phyloP scores from a whole-genome alignment of 2,113 vertebrate genomes.

The Chrysochloris asiatica region DNA sequence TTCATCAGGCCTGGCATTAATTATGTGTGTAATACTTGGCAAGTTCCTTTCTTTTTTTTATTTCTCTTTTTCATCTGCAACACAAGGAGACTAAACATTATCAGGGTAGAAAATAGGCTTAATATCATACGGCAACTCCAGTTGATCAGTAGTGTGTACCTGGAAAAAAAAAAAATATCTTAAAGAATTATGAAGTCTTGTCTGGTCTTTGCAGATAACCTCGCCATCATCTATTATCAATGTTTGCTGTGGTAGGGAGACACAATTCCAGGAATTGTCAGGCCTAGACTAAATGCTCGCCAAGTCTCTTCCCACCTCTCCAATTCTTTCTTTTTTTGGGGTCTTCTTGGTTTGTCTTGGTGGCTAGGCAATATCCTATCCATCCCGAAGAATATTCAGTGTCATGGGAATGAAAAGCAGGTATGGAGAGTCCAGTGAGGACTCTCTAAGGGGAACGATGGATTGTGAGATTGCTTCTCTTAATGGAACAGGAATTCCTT shows the following conservation, averaged over 20 bases:
- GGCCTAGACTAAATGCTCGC: background rate
- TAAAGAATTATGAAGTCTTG: constrained; percentile 9
- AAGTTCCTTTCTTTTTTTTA: background rate
- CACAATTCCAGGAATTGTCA: constrained; percentile 39
- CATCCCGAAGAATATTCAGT: background rate
- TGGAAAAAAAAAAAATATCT: constrained; percentile 39
- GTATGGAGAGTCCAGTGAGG: background rate
- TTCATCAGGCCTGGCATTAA: background rate
- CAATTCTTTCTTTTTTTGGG: background rate
- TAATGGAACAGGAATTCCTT: background rate
- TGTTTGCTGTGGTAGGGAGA: background rate
- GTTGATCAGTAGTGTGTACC: background rate
- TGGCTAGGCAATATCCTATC: background rate
- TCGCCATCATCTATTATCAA: background rate
- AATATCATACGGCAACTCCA: constrained; percentile 25
- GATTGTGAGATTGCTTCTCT: background rate
- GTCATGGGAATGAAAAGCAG: background rate
- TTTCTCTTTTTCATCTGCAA: constrained; percentile 37
- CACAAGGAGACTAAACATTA: background rate
- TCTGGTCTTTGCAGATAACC: background rate
- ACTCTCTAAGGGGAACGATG: background rate
- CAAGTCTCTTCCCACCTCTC: background rate
- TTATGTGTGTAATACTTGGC: background rate
- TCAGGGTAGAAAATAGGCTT: constrained; percentile 42
- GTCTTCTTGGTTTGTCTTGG: background rate